These are phyloP conservation scores for Streblospio benedicti DNA, from an alignment of 1,140 invertebrate genomes.

Conservation along the genomic window DNA sequence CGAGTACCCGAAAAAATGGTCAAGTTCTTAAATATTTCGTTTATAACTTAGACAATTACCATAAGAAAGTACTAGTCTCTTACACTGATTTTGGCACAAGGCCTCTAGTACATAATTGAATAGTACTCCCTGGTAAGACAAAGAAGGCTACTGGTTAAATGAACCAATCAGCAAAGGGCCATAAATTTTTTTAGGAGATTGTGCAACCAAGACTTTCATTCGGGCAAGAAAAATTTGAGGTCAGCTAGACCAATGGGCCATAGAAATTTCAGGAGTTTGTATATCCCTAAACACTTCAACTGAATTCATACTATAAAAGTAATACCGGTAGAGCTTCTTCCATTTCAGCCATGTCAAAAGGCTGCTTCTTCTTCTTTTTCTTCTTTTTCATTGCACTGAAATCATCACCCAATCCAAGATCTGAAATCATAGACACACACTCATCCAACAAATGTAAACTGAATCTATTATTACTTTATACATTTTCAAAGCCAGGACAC, in stretches of 20 bases:
- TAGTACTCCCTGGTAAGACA: no score
- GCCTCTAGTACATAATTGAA: no score
- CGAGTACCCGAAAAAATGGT: no score
- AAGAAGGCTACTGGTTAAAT: background rate
- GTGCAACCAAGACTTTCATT: background rate
- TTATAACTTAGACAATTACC: no score
- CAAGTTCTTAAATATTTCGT: no score
- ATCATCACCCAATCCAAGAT: slow-evolving; percentile 29
- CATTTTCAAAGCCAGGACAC: background rate
- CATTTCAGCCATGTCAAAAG: slow-evolving; percentile 46
- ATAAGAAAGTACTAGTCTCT: no score
- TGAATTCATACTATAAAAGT: background rate
- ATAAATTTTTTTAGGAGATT: background rate
- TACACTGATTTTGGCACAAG: no score
- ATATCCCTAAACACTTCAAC: background rate
- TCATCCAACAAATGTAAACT: background rate
- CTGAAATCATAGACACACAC: slow-evolving; percentile 13
- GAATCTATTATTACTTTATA: background rate
- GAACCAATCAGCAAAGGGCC: background rate
- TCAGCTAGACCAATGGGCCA: background rate
- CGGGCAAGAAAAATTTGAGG: no score
- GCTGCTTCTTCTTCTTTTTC: slow-evolving; percentile 49
- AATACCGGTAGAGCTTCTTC: slow-evolving; percentile 38
- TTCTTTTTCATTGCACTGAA: slow-evolving; percentile 36
- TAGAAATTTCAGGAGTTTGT: background rate